Evolutionary conservation across 2,113 vertebrate species (phyloP), one percentile per base, ranked within the genome.

Genomic region (Gambusia affinis): DNA sequence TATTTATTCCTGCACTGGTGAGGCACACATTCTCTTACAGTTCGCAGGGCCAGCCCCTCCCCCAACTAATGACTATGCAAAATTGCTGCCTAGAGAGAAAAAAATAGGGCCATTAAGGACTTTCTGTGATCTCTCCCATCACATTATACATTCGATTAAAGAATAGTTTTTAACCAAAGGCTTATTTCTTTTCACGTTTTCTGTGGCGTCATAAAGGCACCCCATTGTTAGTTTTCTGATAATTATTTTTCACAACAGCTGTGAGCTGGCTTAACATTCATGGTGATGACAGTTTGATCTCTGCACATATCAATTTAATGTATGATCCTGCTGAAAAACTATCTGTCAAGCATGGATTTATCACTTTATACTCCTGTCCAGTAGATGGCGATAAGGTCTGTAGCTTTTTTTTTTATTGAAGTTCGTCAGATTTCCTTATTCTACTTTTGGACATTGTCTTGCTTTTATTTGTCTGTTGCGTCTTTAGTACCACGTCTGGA

Each of bases 1-100:
- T 81, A 81, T 88, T 85, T 81, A 65, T 78, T 80, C 73, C 71
- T 67, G 62, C 69, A 84, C 75, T 63, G 28, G 74, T 54, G 73
- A 82, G 84, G 83, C 64, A 72, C 61, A 70, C 78, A 85, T 71
- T 77, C 64, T 28, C 60, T 60, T 47, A 29, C 82, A 83, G 80
- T 79, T 81, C 70, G 66, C 42, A 7, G 15, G 71, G 61, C 69
- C 64, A 67, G 10, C 65, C 60, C 81, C 79, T 31, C 71, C 77
- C 64, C 73, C 44, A 12, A 79, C 67, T 75, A 87, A 88, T 87
- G 86, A 89, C 87, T 79, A 80, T 71, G 83, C 85, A 84, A 77
- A 87, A 80, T 73, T 67, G 30, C 2, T 66, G 62, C 64, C 69
- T 42, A 62, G 29, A 67, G 54, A 70, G 31, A 73, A 51, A 72